phyloP scores from a whole-genome alignment of 2,113 vertebrate species.

The Charadrius vociferus region DNA sequence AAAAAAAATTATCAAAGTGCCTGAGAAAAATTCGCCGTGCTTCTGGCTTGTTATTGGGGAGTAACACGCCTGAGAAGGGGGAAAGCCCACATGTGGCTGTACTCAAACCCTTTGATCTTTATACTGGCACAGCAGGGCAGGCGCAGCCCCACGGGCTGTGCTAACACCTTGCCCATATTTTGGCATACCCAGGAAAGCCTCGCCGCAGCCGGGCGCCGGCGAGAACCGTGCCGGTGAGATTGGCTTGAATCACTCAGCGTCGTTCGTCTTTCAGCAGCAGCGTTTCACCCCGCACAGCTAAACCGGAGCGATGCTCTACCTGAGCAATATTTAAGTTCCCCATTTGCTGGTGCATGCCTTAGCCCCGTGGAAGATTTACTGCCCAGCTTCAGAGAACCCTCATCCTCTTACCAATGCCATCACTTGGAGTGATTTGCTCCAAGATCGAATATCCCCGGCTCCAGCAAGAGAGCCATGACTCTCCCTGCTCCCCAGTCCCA shows the following conservation, averaged over 20 bases:
- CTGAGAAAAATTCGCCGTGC: neutral
- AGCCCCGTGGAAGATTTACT: neutral
- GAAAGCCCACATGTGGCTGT: neutral
- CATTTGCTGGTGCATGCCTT: neutral
- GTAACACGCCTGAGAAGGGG: neutral
- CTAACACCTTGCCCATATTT: neutral
- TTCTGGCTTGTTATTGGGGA: neutral
- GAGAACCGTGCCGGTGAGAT: neutral
- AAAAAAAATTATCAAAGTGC: neutral
- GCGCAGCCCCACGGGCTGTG: neutral
- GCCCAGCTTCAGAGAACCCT: neutral
- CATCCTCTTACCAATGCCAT: neutral
- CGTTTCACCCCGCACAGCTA: fast-evolving
- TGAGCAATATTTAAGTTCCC: neutral
- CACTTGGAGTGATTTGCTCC: neutral
- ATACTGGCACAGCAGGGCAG: neutral
- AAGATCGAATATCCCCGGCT: fast-evolving
- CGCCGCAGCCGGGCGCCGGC: neutral
- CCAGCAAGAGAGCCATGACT: neutral
- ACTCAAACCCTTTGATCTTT: neutral
- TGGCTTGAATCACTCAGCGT: neutral
- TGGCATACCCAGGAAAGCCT: neutral
- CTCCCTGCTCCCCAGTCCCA: neutral
- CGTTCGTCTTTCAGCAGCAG: neutral
- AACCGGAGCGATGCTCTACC: neutral